Evolutionary conservation across 2,113 vertebrate species (phyloP).

Genomic region (Ciconia maguari): DNA sequence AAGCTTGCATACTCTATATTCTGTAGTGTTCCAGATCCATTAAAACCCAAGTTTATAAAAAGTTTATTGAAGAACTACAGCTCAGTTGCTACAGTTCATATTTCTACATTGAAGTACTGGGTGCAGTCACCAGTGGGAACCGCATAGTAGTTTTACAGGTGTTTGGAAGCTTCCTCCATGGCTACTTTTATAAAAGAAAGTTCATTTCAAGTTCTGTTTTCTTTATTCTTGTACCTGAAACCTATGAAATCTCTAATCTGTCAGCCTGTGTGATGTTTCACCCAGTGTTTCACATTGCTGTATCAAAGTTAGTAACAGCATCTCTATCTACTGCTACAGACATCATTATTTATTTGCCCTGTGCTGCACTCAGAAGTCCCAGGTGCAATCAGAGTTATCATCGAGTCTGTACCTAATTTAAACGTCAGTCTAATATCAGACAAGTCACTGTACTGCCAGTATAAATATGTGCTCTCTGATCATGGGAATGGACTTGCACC

Average conservation of each 20-base stretch:
- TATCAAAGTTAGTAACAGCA: slow-evolving; percentile 12
- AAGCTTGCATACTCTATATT: neutral
- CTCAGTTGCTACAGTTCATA: neutral
- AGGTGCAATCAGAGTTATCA: slow-evolving; percentile 30
- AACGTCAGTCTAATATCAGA: slow-evolving; percentile 1
- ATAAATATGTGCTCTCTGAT: slow-evolving; percentile 6
- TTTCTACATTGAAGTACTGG: neutral
- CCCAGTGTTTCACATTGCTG: neutral
- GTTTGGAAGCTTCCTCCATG: neutral
- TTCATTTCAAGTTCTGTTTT: slow-evolving; percentile 34
- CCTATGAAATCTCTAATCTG: slow-evolving; percentile 19
- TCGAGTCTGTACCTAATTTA: slow-evolving; percentile 21
- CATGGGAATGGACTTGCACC: neutral
- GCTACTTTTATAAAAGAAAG: neutral
- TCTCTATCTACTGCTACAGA: slow-evolving; percentile 8
- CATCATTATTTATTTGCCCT: slow-evolving; percentile 49
- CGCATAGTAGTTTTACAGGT: neutral
- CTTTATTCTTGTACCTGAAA: slow-evolving; percentile 11
- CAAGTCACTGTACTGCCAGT: neutral
- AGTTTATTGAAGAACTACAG: neutral
- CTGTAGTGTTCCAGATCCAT: neutral
- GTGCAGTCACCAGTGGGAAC: neutral
- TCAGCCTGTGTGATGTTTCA: slow-evolving; percentile 17
- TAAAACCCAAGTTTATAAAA: neutral
- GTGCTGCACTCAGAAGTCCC: slow-evolving; percentile 18